Conservation (phyloP, 2,113 vertebrate species). For the Cyanoliseus patagonus region DNA sequence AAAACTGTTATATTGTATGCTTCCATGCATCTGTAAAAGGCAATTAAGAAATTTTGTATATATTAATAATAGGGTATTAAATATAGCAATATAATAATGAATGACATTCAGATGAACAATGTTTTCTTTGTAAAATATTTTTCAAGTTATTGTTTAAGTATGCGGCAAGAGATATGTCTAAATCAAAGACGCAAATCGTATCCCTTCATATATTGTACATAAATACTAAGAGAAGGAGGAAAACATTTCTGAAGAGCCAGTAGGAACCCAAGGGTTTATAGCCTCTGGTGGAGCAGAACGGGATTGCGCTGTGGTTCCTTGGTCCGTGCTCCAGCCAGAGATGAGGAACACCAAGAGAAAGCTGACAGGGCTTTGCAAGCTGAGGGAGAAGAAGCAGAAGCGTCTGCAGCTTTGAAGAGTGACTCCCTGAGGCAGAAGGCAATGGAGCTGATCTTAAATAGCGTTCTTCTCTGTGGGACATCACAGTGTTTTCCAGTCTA, state of each 20-base stretch:
- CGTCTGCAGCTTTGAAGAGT: conserved; percentile 42
- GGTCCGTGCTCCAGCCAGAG: neutral
- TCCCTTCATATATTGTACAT: conserved; percentile 72
- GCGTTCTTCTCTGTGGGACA: conserved; percentile 44
- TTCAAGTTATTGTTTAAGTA: conserved; percentile 74
- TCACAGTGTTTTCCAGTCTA: conserved; percentile 51
- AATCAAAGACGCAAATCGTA: conserved; percentile 55
- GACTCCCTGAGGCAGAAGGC: conserved; percentile 16
- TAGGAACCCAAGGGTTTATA: conserved; percentile 9
- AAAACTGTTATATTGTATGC: conserved; percentile 70
- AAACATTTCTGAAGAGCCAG: conserved; percentile 55
- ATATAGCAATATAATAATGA: conserved; percentile 77
- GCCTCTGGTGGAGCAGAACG: conserved; percentile 13
- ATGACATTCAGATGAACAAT: conserved; percentile 72
- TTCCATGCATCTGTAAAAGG: conserved; percentile 79
- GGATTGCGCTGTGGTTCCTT: neutral
- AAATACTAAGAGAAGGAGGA: conserved; percentile 51
- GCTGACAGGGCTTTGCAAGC: neutral
- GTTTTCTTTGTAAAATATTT: conserved; percentile 75
- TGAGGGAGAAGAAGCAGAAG: conserved; percentile 32
- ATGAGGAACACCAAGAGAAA: conserved; percentile 8
- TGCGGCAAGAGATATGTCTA: conserved; percentile 72
- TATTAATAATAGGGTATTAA: conserved; percentile 81
- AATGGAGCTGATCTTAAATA: conserved; percentile 31
- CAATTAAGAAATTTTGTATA: conserved; percentile 78